Evolutionary conservation across 2,888 invertebrate species (phyloP), one percentile per base, ranked within the genome.

Genomic region (Euzetes globulus): DNA sequence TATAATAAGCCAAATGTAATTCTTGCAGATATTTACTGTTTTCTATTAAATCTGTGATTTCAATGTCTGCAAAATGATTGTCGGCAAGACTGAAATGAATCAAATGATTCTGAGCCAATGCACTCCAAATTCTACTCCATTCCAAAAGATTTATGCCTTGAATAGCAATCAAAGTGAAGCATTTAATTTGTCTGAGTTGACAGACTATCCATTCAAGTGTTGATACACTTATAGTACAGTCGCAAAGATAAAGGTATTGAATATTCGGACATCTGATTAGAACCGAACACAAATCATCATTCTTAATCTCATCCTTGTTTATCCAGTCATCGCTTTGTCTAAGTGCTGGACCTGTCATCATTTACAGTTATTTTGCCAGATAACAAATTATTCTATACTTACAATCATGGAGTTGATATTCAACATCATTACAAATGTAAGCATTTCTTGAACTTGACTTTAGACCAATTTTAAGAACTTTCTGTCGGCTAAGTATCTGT

Each of bases 1-100:
- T 60, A 60, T 60, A 60, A 29, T 60, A 60, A 27, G 60, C 60
- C 7, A 60, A 29, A 29, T 60, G 60, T 15, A 60, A 25, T 60
- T 60, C 60, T 60, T 60, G 29, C 17, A 60, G 15, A 13, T 60
- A 11, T 22, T 27, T 15, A 29, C 29, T 22, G 3, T 60, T 60
- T 60, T 60, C 60, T 15, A 60, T 60, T 15, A 60, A n/a, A 4
- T 27, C 4, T 60, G 60, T 60, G 6, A 60, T 33, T 29, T 60
- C 60, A 33, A 60, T 60, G n/a, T 60, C 29, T 22, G 27, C 60
- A 3, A 60, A 60, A 17, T 60, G 60, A 13, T 25, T 60, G 17
- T 60, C 60, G 4, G 60, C 27, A 3, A 60, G 25, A 17, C 25
- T 60, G 29, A 60, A 60, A 60, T 60, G 60, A 29, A 13, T 60